These are phyloP conservation scores for Bufotes viridis DNA, from an alignment of 2,797 vertebrate species.

Conservation along the genomic window DNA sequence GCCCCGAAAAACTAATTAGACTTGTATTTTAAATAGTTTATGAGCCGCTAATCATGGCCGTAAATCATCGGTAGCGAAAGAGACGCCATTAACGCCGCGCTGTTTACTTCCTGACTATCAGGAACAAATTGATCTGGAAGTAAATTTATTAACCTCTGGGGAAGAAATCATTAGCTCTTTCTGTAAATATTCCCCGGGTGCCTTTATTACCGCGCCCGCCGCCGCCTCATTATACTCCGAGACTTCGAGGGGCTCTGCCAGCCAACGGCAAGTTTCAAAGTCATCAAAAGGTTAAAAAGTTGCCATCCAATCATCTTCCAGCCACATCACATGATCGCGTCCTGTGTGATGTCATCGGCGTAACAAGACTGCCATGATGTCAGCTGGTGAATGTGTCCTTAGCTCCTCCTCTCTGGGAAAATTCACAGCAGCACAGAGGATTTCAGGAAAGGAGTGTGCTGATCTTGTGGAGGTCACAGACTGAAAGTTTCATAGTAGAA, in stretches of 20 bases:
- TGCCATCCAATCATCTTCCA: not conserved
- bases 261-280: conserved; percentile 58
- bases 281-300: conserved; percentile 2
- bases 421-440: not conserved
- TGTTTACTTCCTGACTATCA: conserved; percentile 82
- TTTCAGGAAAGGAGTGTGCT: not conserved
- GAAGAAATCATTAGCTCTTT: conserved; percentile 85
- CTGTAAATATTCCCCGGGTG: conserved; percentile 86
- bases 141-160: conserved; percentile 86
- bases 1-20: conserved; percentile 83
- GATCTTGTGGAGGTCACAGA: not conserved
- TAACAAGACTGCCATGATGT: too few species aligned
- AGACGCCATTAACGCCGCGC: conserved; percentile 79
- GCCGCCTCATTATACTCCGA: conserved; percentile 75
- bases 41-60: conserved; percentile 84
- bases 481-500: too few species aligned
- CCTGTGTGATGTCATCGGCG: not conserved
- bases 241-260: conserved; percentile 65
- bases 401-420: too few species aligned
- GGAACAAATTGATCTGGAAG: conserved; percentile 87
- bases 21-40: conserved; percentile 87
- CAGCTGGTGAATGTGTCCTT: too few species aligned
- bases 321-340: not conserved
- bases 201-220: conserved; percentile 77
- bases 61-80: conserved; percentile 88